Evolutionary conservation across 2,113 vertebrate genomes (phyloP).

Genomic region (Archocentrus centrarchus): DNA sequence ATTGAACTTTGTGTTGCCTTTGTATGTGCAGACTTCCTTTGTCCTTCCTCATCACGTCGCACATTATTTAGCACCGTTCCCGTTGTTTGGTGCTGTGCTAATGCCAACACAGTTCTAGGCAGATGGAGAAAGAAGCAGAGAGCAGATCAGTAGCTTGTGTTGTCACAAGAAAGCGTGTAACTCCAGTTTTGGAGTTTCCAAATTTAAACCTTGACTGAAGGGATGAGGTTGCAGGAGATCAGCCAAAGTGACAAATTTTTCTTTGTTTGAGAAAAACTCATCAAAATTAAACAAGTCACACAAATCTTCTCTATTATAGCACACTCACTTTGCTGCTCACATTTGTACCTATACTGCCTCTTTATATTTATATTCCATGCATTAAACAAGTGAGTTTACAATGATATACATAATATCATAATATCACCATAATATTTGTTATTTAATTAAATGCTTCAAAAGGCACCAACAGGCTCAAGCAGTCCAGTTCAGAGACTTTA

Average conservation of each 20-base stretch:
- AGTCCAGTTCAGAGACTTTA: background rate
- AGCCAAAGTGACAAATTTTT: background rate
- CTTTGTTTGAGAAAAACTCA: background rate
- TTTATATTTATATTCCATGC: background rate
- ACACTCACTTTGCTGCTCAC: background rate
- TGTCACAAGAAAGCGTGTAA: background rate
- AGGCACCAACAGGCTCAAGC: background rate
- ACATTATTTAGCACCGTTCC: background rate
- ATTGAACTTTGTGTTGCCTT: slow-evolving; percentile 39
- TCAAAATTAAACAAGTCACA: background rate
- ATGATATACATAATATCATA: background rate
- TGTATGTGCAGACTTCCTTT: slow-evolving; percentile 23
- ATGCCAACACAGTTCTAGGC: slow-evolving; percentile 9
- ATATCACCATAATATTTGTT: background rate
- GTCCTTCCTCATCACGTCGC: slow-evolving; percentile 6
- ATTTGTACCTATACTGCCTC: too few relatives aligned
- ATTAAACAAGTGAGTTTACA: background rate
- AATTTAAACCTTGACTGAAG: slow-evolving; percentile 3
- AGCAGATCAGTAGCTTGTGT: slow-evolving; percentile 1
- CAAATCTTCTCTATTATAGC: background rate
- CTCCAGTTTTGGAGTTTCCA: background rate
- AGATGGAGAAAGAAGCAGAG: background rate
- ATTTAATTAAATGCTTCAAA: background rate
- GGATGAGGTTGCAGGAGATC: background rate
- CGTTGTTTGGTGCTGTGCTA: background rate